phyloP scores from a whole-genome alignment of 2,888 invertebrate genomes.

The Lamproptera curius region DNA sequence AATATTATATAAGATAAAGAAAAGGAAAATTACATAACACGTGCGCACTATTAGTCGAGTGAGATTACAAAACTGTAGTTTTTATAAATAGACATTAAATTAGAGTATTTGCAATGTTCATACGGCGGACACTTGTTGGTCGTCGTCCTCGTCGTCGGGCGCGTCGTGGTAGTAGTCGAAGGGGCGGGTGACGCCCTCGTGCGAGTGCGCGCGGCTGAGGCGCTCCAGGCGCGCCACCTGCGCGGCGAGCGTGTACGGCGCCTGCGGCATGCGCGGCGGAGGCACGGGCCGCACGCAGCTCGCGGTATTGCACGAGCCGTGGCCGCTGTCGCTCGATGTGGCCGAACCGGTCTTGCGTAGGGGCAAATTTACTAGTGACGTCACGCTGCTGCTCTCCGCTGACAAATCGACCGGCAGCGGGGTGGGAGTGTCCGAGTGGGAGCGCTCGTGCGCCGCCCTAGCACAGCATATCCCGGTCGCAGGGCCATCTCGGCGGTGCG shows the following conservation, averaged over 20 bases:
- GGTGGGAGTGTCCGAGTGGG: constrained; percentile 93
- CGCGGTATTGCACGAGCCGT: constrained; percentile 83
- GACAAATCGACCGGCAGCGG: constrained; percentile 92
- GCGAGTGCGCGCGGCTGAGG: constrained; percentile 89
- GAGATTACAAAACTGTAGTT: constrained; percentile 71
- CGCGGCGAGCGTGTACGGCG: constrained; percentile 90
- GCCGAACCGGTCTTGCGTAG: constrained; percentile 93
- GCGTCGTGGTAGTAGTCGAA: constrained; percentile 82
- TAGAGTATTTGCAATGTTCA: constrained; percentile 58
- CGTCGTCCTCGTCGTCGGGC: constrained; percentile 73
- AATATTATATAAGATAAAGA: constrained; percentile 47
- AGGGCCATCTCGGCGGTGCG: constrained; percentile 81
- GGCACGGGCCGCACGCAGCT: constrained; percentile 82
- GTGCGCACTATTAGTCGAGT: constrained; percentile 72
- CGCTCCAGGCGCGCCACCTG: constrained; percentile 91
- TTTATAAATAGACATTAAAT: constrained; percentile 65
- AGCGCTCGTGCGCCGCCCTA: constrained; percentile 89
- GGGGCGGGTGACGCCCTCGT: constrained; percentile 89
- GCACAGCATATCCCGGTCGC: constrained; percentile 61
- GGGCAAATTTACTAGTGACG: constrained; percentile 93
- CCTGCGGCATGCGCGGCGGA: constrained; percentile 82
- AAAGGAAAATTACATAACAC: constrained; percentile 64
- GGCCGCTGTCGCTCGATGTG: constrained; percentile 94
- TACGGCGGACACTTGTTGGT: constrained; percentile 75
- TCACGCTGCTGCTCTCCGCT: constrained; percentile 96